Evolutionary conservation across 2,888 invertebrate genomes (phyloP), one percentile per base, ranked within the genome.

Genomic region (Agonum fuliginosum): DNA sequence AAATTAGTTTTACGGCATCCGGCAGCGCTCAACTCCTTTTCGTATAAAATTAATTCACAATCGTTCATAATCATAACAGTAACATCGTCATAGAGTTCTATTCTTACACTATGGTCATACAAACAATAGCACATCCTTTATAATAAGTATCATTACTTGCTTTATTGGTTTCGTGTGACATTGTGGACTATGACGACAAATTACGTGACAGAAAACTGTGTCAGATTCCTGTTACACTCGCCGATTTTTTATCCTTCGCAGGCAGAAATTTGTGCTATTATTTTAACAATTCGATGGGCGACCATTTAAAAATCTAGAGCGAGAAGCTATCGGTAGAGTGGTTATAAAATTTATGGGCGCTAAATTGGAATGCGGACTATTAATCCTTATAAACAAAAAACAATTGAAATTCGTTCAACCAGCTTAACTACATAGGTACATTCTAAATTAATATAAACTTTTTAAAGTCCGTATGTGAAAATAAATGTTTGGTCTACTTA

Each of bases 141-240:
- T 62, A 62, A 62, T 30, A 62, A 27, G 14, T 8, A 62, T 62
- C 54, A 54, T 54, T 54, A 24, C 54, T 62, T 62, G 58, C 17
- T 62, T 58, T 62, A 62, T 62, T 6, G 30, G 58, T 62, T 14
- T 30, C 30, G 30, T 30, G 30, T 30, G 30, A n/a, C n/a, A n/a
- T n/a, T n/a, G n/a, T n/a, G n/a, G n/a, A n/a, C n/a, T n/a, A n/a
- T 54, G 54, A 30, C 46, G 46, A 12, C 17, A 17, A 4, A 17
- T 12, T 30, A 62, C 58, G 30, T 62, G 58, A 27, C 58, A 30
- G 1, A 58, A 30, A 62, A 62, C 58, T 62, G 14, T 62, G 58
- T 62, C 58, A 62, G 6, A 62, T 62, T 62, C 58, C 58, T 22
- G 58, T 62, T 62, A 62, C 8, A 19, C 58, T 54, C 20, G 54